Percentiles rank a stretch among this genome's conserved stretches.
Evolutionary conservation across 2,113 vertebrate genomes (phyloP).

Genomic region (Solea solea): DNA sequence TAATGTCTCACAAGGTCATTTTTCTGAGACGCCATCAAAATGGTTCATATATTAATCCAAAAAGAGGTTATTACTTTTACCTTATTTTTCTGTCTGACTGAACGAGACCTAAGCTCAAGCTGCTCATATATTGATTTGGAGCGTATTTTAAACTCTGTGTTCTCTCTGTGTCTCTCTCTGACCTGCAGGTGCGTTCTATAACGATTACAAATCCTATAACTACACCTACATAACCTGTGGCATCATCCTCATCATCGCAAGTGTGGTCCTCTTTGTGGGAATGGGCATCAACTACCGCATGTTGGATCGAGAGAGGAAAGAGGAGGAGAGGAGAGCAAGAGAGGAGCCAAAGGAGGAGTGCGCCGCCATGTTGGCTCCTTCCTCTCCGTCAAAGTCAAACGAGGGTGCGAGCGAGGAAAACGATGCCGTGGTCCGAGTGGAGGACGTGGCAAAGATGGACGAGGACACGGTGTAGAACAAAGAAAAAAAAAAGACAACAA

Average conservation of each 20-base stretch:
- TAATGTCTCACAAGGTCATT: too few relatives aligned
- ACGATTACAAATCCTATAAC: conserved; percentile 87
- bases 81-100: too few relatives aligned
- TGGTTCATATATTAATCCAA: neutral
- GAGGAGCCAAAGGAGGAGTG: conserved; percentile 81
- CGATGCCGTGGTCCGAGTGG: conserved; percentile 2
- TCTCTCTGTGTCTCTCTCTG: neutral
- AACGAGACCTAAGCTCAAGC: too few relatives aligned
- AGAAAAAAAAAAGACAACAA: neutral
- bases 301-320: conserved; percentile 84
- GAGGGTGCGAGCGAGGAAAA: conserved; percentile 18
- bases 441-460: conserved; percentile 66
- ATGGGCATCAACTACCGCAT: conserved; percentile 96
- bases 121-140: too few relatives aligned
- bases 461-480: conserved; percentile 69
- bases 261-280: conserved; percentile 89
- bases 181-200: conserved; percentile 85
- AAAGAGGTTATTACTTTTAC: neutral
- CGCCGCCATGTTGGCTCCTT: conserved; percentile 57
- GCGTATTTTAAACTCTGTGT: neutral
- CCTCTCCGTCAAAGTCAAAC: conserved; percentile 25
- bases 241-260: conserved; percentile 85
- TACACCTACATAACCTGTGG: conserved; percentile 93
- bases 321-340: conserved; percentile 68
- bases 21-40: neutral